A percentile compares a stretch with the other conserved stretches of the same genome.
phyloP scores from a whole-genome alignment of 37 sponge, comb jelly and placozoan genomes.

The Beroe forskalii region DNA sequence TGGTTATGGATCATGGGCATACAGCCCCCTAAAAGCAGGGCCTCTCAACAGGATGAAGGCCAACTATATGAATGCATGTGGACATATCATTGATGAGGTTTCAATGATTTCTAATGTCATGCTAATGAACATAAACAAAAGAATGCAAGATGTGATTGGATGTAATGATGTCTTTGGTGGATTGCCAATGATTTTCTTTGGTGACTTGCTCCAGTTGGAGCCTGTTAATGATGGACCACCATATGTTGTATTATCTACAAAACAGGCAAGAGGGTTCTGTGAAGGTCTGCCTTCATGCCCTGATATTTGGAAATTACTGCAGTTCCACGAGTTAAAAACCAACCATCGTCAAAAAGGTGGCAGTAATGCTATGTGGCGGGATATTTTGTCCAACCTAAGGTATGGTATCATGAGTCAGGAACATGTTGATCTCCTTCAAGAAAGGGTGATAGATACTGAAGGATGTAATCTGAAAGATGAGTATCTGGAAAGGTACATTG shows the following conservation, averaged over 20 bases:
- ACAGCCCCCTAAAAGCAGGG: slow-evolving; percentile 68
- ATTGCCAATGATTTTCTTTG: neutral
- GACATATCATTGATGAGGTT: neutral
- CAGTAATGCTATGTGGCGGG: no score
- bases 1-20: no score
- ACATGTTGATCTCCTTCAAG: no score
- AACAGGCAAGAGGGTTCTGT: neutral
- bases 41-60: slow-evolving; percentile 67
- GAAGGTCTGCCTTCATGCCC: neutral
- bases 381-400: no score
- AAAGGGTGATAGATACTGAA: no score
- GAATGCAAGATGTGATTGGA: neutral
- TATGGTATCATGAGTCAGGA: no score
- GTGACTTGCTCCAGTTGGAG: neutral
- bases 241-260: neutral
- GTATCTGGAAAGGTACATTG: no score
- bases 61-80: no score
- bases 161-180: neutral
- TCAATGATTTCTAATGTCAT: neutral
- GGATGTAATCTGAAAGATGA: neutral
- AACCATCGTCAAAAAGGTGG: slow-evolving; percentile 60
- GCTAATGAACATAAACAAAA: neutral
- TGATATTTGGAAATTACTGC: neutral
- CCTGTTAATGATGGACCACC: neutral
- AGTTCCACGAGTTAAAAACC: neutral